phyloP scores from a whole-genome alignment of 2,888 invertebrate species.

The Melieria omissa region DNA sequence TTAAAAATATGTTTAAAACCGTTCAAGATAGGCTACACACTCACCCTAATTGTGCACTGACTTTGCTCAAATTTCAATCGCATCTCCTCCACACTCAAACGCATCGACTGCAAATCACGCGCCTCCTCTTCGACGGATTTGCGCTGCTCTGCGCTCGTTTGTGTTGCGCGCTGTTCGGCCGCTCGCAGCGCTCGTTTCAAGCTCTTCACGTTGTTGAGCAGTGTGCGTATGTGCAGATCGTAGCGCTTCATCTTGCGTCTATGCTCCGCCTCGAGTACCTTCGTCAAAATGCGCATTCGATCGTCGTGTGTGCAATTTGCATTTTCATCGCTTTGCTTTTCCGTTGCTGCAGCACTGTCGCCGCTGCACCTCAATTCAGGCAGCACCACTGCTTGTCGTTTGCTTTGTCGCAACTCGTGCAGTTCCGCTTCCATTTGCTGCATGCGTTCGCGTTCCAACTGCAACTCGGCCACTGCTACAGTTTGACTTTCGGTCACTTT shows the following conservation, averaged over 20 bases:
- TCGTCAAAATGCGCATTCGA: constrained; percentile 50
- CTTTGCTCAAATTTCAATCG: constrained; percentile 49
- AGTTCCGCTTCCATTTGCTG: constrained; percentile 38
- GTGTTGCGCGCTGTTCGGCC: constrained; percentile 45
- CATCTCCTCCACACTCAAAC: constrained; percentile 43
- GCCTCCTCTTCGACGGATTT: constrained; percentile 42
- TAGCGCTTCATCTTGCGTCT: constrained; percentile 53
- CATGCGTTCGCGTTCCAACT: constrained; percentile 36
- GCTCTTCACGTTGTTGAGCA: constrained; percentile 49
- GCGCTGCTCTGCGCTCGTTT: constrained; percentile 42
- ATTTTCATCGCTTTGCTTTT: neutral
- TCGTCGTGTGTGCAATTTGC: constrained; percentile 25
- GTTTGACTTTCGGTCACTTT: constrained; percentile 36
- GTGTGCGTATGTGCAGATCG: constrained; percentile 52
- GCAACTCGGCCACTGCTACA: constrained; percentile 40
- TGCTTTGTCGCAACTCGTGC: constrained; percentile 35
- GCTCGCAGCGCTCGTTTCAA: constrained; percentile 49
- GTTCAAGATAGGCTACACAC: constrained; percentile 8
- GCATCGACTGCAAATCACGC: constrained; percentile 50
- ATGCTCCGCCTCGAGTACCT: constrained; percentile 54
- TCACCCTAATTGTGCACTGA: constrained; percentile 49
- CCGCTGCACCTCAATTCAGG: neutral
- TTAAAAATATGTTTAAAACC: neutral
- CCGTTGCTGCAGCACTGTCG: neutral
- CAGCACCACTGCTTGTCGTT: constrained; percentile 38